Evolutionary conservation across 2,888 invertebrate genomes (phyloP).

Genomic region (Leptopilina syphax): DNA sequence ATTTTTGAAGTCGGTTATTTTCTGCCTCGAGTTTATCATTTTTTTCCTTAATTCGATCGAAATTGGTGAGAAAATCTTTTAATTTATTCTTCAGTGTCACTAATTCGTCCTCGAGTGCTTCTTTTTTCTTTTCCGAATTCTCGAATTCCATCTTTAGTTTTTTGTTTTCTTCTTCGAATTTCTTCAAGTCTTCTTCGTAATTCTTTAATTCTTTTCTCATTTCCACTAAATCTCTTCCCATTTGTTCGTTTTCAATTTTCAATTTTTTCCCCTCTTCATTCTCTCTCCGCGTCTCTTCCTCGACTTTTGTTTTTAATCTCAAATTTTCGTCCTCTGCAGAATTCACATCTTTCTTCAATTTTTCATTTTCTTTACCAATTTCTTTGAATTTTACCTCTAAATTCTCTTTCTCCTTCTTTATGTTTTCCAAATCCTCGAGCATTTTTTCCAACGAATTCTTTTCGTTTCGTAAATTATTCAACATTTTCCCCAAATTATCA

Average conservation of each 20-base stretch:
- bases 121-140: neutral
- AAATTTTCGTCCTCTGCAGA: slow-evolving; percentile 46
- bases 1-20: slow-evolving; percentile 43
- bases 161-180: slow-evolving; percentile 6
- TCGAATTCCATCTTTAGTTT: slow-evolving; percentile 4
- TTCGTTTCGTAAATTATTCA: neutral
- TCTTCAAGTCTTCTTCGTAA: neutral
- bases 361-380: slow-evolving; percentile 44
- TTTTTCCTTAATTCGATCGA: slow-evolving; percentile 51
- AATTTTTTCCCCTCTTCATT: slow-evolving; percentile 33
- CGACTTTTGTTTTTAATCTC: slow-evolving; percentile 51
- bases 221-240: slow-evolving; percentile 36
- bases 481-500: neutral
- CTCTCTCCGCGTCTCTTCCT: slow-evolving; percentile 26
- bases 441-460: neutral
- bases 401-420: slow-evolving; percentile 56
- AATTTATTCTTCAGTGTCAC: slow-evolving; percentile 51
- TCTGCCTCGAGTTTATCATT: slow-evolving; percentile 46
- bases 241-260: slow-evolving; percentile 17
- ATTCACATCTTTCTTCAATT: slow-evolving; percentile 45
- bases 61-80: slow-evolving; percentile 54
- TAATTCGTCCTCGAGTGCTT: slow-evolving; percentile 37
- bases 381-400: slow-evolving; percentile 53
- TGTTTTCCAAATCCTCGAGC: slow-evolving; percentile 40
- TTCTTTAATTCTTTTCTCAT: slow-evolving; percentile 9